Conservation (phyloP, 2,888 invertebrate species). For the Taphrorychus bicolor region DNA sequence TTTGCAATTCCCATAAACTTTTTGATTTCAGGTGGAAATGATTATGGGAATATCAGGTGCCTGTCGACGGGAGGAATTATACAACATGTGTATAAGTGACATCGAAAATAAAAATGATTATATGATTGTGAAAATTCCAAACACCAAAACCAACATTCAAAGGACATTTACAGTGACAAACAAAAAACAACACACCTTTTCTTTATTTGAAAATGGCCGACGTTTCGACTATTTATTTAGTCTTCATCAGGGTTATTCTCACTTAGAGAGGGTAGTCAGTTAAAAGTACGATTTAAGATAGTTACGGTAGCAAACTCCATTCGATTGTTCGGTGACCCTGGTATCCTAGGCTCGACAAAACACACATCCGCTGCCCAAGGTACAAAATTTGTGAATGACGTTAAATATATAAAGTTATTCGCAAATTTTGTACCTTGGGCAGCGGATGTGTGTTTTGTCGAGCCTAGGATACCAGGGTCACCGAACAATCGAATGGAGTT, state of each 20-base stretch:
- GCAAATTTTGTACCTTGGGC: not conserved
- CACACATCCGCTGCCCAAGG: too few species aligned
- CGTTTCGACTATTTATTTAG: too few species aligned
- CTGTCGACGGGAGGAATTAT: not conserved
- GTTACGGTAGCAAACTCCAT: too few species aligned
- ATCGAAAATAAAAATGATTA: not conserved
- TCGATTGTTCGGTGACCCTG: too few species aligned
- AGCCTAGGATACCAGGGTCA: too few species aligned
- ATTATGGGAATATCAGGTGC: not conserved
- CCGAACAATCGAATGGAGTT: too few species aligned
- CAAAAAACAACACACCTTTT: not conserved
- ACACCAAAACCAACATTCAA: not conserved
- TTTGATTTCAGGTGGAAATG: not conserved
- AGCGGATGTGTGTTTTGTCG: too few species aligned
- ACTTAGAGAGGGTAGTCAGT: not conserved
- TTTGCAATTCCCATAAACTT: not conserved
- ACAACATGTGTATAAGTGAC: not conserved
- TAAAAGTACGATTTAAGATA: too few species aligned
- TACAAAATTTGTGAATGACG: too few species aligned
- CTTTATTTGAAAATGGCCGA: not conserved
- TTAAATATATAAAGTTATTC: too few species aligned
- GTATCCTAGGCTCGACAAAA: too few species aligned
- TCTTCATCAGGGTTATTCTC: too few species aligned
- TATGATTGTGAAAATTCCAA: not conserved
- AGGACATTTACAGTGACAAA: not conserved